Evolutionary conservation across 2,113 vertebrate genomes (phyloP), one percentile per base, ranked within the genome.

Genomic region (Passer montanus): DNA sequence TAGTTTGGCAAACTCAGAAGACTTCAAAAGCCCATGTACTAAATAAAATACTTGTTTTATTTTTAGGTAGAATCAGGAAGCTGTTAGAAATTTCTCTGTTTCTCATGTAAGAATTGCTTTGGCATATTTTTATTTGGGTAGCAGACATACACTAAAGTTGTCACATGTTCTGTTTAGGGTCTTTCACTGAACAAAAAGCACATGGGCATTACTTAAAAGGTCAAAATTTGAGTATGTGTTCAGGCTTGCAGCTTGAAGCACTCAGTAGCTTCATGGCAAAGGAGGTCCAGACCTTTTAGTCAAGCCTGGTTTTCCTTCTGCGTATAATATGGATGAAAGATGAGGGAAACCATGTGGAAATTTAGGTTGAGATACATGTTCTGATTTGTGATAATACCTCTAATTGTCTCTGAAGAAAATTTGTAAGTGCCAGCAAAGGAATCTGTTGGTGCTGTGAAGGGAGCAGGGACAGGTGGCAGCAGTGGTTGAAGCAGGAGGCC

Each of bases 21-120:
- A 94, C 84, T 95, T 96, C 84, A 92, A 94, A 95, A 87, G 60
- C 63, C 64, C 19, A 15, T 50, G 18, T 80, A 90, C 47, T 91
- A 95, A 95, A 89, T 91, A 89, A 97, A 95, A 88, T 87, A 86
- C 74, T 89, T 89, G 74, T 37, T 89, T 95, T 88, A 89, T 91
- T 94, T 96, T 96, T 96, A 90, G 75, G 46, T 85, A 53, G n/a
- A 73, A 80, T 76, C 47, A 46, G 59, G 59, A 92, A 87, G 39
- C 62, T 68, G 85, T 94, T 58, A 77, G 63, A 90, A 62, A 93
- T 95, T 20, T 74, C 53, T 79, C 67, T 86, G 64, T 91, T 94
- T 69, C 49, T 91, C 17, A 20, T 80, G 72, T 59, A 85, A 77
- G 75, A 55, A 55, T 66, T 59, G 39, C 55, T 82, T 83, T 50